These are phyloP conservation scores for Dynastes tityus DNA, from an alignment of 2,888 invertebrate genomes.

Conservation along the genomic window DNA sequence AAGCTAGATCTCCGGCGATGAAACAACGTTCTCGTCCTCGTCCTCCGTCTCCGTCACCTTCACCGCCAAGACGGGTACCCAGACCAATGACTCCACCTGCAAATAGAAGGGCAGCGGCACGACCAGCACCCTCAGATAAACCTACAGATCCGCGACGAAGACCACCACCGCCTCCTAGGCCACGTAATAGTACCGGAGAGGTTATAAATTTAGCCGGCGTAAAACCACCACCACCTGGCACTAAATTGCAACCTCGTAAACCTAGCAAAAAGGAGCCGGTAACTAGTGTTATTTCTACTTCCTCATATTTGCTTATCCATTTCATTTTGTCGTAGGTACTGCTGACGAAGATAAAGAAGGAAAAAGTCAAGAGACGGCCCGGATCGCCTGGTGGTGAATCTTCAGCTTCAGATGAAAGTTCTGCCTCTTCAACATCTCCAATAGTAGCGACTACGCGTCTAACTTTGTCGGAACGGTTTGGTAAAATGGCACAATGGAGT, in stretches of 20 bases:
- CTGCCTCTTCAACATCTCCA: slow-evolving; percentile 75
- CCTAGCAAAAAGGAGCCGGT: slow-evolving; percentile 71
- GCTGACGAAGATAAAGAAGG: slow-evolving; percentile 68
- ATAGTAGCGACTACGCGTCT: slow-evolving; percentile 77
- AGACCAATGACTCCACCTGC: slow-evolving; percentile 72
- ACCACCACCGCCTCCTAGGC: slow-evolving; percentile 74
- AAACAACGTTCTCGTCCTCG: slow-evolving; percentile 73
- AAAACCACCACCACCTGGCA: slow-evolving; percentile 70
- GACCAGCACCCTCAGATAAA: slow-evolving; percentile 62
- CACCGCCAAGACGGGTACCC: slow-evolving; percentile 74
- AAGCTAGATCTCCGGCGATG: slow-evolving; percentile 69
- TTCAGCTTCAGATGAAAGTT: slow-evolving; percentile 76
- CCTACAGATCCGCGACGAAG: slow-evolving; percentile 71
- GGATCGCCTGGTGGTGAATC: slow-evolving; percentile 73
- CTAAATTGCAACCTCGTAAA: slow-evolving; percentile 67
- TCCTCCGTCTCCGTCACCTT: slow-evolving; percentile 68
- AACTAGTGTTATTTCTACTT: slow-evolving; percentile 32
- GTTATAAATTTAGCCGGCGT: slow-evolving; percentile 68
- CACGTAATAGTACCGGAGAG: slow-evolving; percentile 72
- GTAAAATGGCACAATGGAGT: slow-evolving; percentile 94
- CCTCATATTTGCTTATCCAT: not conserved
- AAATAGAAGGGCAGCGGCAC: slow-evolving; percentile 57
- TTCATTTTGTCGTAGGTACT: slow-evolving; percentile 61
- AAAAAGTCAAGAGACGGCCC: slow-evolving; percentile 66
- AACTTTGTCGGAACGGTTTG: slow-evolving; percentile 89